Base-by-base conservation (phyloP, 1,140 invertebrate genomes). In the Carcinoscorpius rotundicauda region DNA sequence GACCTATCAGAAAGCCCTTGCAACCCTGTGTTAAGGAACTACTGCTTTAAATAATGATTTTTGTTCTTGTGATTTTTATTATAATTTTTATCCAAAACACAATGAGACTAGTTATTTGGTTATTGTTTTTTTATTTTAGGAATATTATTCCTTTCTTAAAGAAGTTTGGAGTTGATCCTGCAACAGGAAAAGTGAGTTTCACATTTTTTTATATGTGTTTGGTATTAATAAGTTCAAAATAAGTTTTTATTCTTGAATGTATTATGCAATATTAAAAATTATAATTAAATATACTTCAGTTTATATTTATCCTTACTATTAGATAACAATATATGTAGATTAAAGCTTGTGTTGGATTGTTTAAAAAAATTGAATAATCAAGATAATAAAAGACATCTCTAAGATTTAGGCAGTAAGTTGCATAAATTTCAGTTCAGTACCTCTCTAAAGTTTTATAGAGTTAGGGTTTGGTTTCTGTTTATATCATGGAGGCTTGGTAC, bases 81-180 rank as follows among this genome's bases (percentile, higher is more conserved):
- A 29, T 29, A 57, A 51, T 10, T 61, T 52, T 4, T 55, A 51
- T 60, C 4, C 8, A 60, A 10, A 56, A n/a, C 11, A 67, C 51
- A 52, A 49, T 49, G 64, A 11, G 49, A 66, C 56, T 10, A 50
- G 9, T 49, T 64, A n/a, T 29, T 49, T 62, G 52, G 49, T 10
- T 61, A 48, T 59, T 56, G 29, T 58, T 68, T 60, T 66, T 60
- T 11, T 61, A 64, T 76, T 76, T 63, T 67, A 81, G 79, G 70
- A 78, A 89, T 53, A 86, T 99, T 63, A 78, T 96, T 50, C 87
- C 86, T 9, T 99, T 95, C 74, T 68, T 98, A 0, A 95, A 95
- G 74, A 93, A 92, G 72, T 96, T 86, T 75, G 96, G 95, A 76
- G 81, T 91, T 3, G 97, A 97, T 81, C 97, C 97, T 55, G 86